These are phyloP conservation scores for Kryphioiulus occultus DNA, from an alignment of 2,888 invertebrate genomes.

Conservation along the genomic window DNA sequence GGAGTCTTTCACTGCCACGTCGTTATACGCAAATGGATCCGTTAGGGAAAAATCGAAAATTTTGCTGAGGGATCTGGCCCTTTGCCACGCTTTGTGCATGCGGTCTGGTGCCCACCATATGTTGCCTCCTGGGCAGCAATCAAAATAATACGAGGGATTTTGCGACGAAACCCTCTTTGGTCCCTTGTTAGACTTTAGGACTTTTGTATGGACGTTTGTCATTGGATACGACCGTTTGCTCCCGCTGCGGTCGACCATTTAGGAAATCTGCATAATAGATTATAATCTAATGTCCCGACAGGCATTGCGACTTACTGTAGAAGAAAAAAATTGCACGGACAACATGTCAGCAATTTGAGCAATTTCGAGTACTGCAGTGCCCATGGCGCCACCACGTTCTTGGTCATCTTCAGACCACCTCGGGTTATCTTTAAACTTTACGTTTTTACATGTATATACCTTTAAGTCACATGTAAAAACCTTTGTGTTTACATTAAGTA, in stretches of 20 bases:
- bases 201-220: background rate
- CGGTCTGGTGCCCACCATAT: background rate
- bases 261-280: background rate
- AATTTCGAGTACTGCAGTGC: too few relatives aligned
- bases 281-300: background rate
- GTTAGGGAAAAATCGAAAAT: background rate
- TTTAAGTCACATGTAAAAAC: too few relatives aligned
- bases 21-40: background rate
- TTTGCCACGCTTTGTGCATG: background rate
- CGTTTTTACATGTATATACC: too few relatives aligned
- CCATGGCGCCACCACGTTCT: too few relatives aligned
- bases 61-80: background rate
- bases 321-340: too few relatives aligned
- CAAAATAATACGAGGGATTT: background rate
- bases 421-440: too few relatives aligned
- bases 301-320: background rate
- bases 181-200: too few relatives aligned
- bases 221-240: background rate
- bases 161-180: background rate
- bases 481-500: too few relatives aligned
- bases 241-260: background rate
- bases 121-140: background rate
- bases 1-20: background rate
- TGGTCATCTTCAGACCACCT: too few relatives aligned
- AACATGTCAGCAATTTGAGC: too few relatives aligned